A percentile compares a stretch with the other conserved stretches of the same genome.
phyloP scores from a whole-genome alignment of 2,888 invertebrate species.

The Chrysina gloriosa region DNA sequence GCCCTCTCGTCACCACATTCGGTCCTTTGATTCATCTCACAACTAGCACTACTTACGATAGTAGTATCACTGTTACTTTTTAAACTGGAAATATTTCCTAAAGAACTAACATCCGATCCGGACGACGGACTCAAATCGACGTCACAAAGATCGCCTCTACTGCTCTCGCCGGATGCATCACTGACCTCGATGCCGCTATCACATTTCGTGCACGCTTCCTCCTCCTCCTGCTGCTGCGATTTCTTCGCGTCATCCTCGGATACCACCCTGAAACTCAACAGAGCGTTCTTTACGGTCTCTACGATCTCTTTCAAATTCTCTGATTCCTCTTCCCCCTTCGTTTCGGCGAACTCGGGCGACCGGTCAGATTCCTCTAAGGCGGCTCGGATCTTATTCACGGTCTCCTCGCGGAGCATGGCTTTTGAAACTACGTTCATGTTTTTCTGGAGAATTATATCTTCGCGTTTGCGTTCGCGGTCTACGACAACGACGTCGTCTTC shows the following conservation, averaged over 20 bases:
- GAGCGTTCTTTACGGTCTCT: conserved; percentile 52
- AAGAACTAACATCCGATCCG: conserved; percentile 51
- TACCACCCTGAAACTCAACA: conserved; percentile 44
- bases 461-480: conserved; percentile 35
- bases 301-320: conserved; percentile 52
- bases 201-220: neutral
- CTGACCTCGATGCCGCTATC: conserved; percentile 32
- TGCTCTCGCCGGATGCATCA: conserved; percentile 8
- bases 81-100: conserved; percentile 34
- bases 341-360: neutral
- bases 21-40: conserved; percentile 9
- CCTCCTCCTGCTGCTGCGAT: conserved; percentile 1
- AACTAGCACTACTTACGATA: conserved; percentile 28
- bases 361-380: conserved; percentile 40
- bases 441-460: conserved; percentile 42
- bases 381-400: conserved; percentile 32
- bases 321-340: conserved; percentile 41
- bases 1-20: conserved; percentile 1
- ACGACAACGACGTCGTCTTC: conserved; percentile 15
- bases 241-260: neutral
- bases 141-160: conserved; percentile 18
- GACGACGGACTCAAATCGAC: conserved; percentile 33
- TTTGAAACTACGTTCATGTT: conserved; percentile 40
- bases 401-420: conserved; percentile 38
- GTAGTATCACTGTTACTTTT: conserved; percentile 32